phyloP scores from a whole-genome alignment of 1,140 invertebrate genomes.

The Gonatopus flavifemur region DNA sequence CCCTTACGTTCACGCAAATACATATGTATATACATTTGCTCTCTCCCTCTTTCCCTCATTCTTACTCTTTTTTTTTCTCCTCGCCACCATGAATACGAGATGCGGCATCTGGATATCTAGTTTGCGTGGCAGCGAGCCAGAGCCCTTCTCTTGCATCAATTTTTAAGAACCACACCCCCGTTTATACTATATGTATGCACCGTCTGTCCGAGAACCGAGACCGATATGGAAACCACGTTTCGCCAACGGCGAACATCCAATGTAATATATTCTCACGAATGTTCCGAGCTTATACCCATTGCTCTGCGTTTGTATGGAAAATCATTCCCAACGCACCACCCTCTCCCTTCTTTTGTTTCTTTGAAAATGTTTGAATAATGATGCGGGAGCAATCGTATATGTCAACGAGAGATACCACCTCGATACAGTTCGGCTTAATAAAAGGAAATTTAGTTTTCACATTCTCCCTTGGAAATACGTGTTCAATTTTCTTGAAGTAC shows the following conservation, averaged over 20 bases:
- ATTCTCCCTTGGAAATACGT: no score
- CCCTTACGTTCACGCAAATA: not conserved
- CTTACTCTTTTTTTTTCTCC: not conserved
- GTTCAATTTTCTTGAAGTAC: no score
- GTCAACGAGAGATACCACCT: no score
- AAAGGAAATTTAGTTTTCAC: no score
- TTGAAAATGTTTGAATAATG: slow-evolving; percentile 23
- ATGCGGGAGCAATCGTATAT: slow-evolving; percentile 37
- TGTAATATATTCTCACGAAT: slow-evolving; percentile 25
- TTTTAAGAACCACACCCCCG: slow-evolving; percentile 51
- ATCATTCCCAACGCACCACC: slow-evolving; percentile 17
- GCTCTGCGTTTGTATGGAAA: not conserved
- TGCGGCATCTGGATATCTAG: slow-evolving; percentile 54
- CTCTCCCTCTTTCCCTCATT: slow-evolving; percentile 15
- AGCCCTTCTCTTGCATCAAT: slow-evolving; percentile 56
- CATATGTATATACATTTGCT: slow-evolving; percentile 24
- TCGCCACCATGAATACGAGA: slow-evolving; percentile 56
- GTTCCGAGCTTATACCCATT: no score
- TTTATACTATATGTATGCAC: slow-evolving; percentile 39
- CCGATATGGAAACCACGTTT: slow-evolving; percentile 55
- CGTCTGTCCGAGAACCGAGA: slow-evolving; percentile 28
- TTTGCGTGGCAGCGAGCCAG: slow-evolving; percentile 47
- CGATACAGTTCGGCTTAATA: no score
- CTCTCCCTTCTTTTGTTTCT: not conserved
- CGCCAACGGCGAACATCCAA: slow-evolving; percentile 2